phyloP scores from a whole-genome alignment of 2,888 invertebrate species.

The Drosophila mulleri region DNA sequence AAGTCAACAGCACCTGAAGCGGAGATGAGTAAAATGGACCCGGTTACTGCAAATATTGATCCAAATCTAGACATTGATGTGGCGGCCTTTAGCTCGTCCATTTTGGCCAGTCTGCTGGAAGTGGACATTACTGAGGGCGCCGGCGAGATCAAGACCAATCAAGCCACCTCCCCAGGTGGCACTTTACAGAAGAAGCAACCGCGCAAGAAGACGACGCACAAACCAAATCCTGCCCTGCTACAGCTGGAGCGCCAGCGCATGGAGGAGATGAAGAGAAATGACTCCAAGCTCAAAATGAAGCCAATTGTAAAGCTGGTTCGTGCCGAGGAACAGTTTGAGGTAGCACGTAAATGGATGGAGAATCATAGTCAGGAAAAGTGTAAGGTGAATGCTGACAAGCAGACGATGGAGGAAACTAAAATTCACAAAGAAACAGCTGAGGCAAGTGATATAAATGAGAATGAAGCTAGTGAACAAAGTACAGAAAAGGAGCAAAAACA shows the following conservation, averaged over 20 bases:
- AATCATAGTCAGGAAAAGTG: neutral
- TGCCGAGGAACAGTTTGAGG: conserved; percentile 78
- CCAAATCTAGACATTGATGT: conserved; percentile 55
- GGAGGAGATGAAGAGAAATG: conserved; percentile 81
- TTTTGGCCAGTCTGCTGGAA: conserved; percentile 83
- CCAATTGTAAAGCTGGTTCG: conserved; percentile 74
- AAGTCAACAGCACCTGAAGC: conserved; percentile 32
- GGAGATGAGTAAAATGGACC: neutral
- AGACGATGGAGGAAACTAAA: neutral
- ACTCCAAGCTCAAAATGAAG: conserved; percentile 82
- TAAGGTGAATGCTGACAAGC: neutral
- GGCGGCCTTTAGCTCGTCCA: conserved; percentile 70
- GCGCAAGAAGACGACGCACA: conserved; percentile 83
- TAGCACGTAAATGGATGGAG: conserved; percentile 75
- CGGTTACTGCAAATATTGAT: conserved; percentile 8
- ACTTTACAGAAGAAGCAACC: conserved; percentile 80
- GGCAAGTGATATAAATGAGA: neutral
- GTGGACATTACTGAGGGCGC: conserved; percentile 78
- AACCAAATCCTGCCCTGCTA: conserved; percentile 83
- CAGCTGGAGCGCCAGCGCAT: conserved; percentile 82
- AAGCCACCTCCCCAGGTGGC: conserved; percentile 29
- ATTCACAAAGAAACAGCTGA: neutral
- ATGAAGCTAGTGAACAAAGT: neutral
- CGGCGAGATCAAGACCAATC: conserved; percentile 19
- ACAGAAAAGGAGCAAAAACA: neutral